Base-by-base conservation (phyloP, 1,140 invertebrate species). In the Rhopalosiphum maidis region DNA sequence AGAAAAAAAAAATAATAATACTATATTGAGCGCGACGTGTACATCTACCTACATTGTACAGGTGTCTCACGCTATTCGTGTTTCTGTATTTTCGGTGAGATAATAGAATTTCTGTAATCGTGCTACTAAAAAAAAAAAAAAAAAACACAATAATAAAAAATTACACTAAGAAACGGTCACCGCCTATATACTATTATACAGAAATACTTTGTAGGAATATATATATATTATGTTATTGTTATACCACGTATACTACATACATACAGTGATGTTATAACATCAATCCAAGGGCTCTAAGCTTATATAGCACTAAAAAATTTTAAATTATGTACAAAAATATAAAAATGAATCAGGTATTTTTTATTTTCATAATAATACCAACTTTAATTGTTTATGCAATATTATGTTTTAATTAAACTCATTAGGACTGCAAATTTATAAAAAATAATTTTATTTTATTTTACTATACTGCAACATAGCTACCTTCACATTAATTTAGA, bases 31-130 rank as follows among this genome's bases (percentile, higher is more conserved):
- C 60, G 30, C 60, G 60, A 77, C 30, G 60, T 77, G 60, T 77
- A 30, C 9, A 68, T 11, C 25, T 77, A 77, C 30, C 30, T n/a
- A 77, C 60, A 77, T 18, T 25, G 83, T 86, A 86, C 83, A 86
- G 83, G 37, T 86, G 83, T 86, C 83, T 43, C 83, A 43, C 37
- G 83, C 23, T 43, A 43, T 86, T 86, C 83, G 83, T 86, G 83
- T 86, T 86, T 86, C n/a, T 18, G 60, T 83, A 22, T 85, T 41
- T 41, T 85, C 83, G 41, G 22, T 37, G 23, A 85, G 83, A 85
- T 41, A 85, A 85, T 85, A 41, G 41, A 85, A 85, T 85, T 43
- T 41, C 1, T 25, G 37, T 43, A 23, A 23, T 23, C 35, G 77
- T 83, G 77, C 35, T 83, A 83, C 82, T 37, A 35, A 82, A 82